Evolutionary conservation across 2,113 vertebrate species (phyloP).

Genomic region (Spermophilus dauricus): DNA sequence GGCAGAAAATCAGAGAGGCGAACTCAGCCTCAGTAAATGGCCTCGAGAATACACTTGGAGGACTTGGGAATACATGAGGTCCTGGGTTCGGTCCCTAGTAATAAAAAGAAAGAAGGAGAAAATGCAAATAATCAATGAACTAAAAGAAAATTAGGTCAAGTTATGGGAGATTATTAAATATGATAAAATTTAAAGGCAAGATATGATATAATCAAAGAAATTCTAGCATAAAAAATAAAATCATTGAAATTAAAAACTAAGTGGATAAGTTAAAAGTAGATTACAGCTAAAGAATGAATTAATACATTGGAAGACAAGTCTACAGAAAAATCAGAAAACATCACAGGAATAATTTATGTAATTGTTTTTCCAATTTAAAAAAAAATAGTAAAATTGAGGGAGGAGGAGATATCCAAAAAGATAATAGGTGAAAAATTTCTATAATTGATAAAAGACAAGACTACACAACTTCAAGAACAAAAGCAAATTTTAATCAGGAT

Average conservation of each 20-base stretch:
- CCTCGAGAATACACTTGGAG: neutral
- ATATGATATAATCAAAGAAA: conserved; percentile 11
- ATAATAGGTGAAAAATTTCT: neutral
- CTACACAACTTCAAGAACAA: neutral
- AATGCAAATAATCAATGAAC: neutral
- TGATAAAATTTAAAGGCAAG: neutral
- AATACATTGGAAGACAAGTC: neutral
- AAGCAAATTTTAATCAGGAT: neutral
- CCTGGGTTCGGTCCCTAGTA: too few species aligned
- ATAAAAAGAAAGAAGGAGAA: neutral
- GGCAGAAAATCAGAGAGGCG: neutral
- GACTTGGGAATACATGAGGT: too few species aligned
- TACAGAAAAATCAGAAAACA: conserved; percentile 42
- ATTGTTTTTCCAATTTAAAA: neutral
- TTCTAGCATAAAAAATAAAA: conserved; percentile 14
- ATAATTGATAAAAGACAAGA: neutral
- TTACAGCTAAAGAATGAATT: neutral
- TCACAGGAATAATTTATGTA: neutral
- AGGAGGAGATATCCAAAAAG: conserved; percentile 1
- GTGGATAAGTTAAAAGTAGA: neutral
- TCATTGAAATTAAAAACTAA: neutral
- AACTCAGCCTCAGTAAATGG: neutral
- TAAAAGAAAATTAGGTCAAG: neutral
- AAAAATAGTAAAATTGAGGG: neutral
- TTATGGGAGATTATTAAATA: neutral